Evolutionary conservation across 1,140 invertebrate genomes (phyloP).

Genomic region (Cyrtorhinus lividipennis): DNA sequence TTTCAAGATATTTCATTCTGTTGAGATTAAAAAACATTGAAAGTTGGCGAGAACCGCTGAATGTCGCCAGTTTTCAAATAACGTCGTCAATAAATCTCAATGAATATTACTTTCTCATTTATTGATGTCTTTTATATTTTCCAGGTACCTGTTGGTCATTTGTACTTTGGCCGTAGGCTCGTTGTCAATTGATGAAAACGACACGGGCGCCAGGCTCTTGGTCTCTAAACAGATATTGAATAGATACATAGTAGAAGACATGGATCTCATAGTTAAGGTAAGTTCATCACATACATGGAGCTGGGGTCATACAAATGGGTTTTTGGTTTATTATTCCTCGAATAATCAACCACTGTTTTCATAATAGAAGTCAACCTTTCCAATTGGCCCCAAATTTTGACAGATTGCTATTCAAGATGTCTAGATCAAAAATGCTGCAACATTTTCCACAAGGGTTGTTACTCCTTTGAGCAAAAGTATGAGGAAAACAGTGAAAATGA

Average conservation of each 20-base stretch:
- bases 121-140: background rate
- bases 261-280: constrained; percentile 88
- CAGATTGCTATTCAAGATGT: background rate
- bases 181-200: constrained; percentile 11
- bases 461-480: background rate
- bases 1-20: too few relatives aligned
- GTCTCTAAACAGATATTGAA: constrained; percentile 88
- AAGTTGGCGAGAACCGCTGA: too few relatives aligned
- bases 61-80: too few relatives aligned
- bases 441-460: background rate
- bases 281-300: constrained; percentile 5
- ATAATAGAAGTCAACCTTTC: background rate
- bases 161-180: background rate
- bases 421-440: too few relatives aligned
- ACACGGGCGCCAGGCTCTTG: constrained; percentile 44
- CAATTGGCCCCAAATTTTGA: background rate
- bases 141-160: background rate
- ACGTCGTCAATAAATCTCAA: too few relatives aligned
- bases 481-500: too few relatives aligned
- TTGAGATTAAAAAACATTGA: too few relatives aligned
- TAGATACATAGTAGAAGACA: constrained; percentile 94
- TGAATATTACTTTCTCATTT: too few relatives aligned
- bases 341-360: background rate
- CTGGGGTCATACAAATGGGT: background rate
- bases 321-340: background rate